Conservation (phyloP, 92 coral and sea anemone genomes). For the Porites rus region DNA sequence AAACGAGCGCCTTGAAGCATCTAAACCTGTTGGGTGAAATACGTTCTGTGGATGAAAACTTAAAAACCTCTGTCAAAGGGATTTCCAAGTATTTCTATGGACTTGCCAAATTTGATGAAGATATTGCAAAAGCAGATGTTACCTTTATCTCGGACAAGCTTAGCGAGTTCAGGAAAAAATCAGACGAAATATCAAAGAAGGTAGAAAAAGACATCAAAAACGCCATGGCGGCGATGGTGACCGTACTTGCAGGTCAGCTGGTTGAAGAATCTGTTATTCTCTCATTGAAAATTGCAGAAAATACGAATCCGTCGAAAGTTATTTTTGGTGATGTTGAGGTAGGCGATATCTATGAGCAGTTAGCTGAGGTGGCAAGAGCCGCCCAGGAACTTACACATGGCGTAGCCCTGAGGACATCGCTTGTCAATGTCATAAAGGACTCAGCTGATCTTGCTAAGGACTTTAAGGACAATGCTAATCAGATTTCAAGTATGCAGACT, state of each 20-base stretch:
- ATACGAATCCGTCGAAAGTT: slow-evolving; percentile 45
- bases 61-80: slow-evolving; percentile 26
- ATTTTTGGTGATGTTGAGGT: slow-evolving; percentile 54
- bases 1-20: slow-evolving; percentile 22
- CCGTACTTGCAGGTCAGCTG: slow-evolving; percentile 24
- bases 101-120: slow-evolving; percentile 66
- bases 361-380: slow-evolving; percentile 42
- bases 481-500: slow-evolving; percentile 25
- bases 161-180: neutral
- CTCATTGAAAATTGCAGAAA: slow-evolving; percentile 36
- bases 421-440: slow-evolving; percentile 12
- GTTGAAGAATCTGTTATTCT: slow-evolving; percentile 32
- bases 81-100: slow-evolving; percentile 38
- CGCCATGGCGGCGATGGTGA: slow-evolving; percentile 22
- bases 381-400: slow-evolving; percentile 14
- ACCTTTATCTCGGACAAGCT: slow-evolving; percentile 41
- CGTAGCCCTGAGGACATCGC: neutral
- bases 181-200: slow-evolving; percentile 24
- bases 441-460: slow-evolving; percentile 22
- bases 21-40: slow-evolving; percentile 45
- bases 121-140: slow-evolving; percentile 52
- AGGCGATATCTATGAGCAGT: slow-evolving; percentile 55
- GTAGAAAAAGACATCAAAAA: slow-evolving; percentile 29
- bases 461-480: slow-evolving; percentile 44
- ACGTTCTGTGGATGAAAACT: slow-evolving; percentile 39